These are phyloP conservation scores for Lumbricus terrestris DNA, from an alignment of 2,888 invertebrate genomes.

Conservation along the genomic window DNA sequence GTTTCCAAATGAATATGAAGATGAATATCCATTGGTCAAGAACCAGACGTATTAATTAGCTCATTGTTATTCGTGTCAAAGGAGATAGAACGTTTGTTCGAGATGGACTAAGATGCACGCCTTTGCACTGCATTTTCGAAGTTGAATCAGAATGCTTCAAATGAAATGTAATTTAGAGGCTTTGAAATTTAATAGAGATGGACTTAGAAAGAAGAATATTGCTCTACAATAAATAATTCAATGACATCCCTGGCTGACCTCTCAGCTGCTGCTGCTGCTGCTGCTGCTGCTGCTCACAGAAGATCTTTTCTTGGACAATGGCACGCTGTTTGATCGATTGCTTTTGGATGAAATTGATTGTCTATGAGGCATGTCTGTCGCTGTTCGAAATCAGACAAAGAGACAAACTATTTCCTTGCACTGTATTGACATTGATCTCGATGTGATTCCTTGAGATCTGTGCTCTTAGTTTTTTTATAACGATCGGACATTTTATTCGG, in stretches of 20 bases:
- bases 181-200: neutral
- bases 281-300: neutral
- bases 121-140: neutral
- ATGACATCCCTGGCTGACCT: too few relatives aligned
- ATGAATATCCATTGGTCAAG: too few relatives aligned
- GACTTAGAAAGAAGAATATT: neutral
- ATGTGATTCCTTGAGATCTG: too few relatives aligned
- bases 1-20: too few relatives aligned
- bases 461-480: neutral
- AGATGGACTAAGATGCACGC: neutral
- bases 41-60: too few relatives aligned
- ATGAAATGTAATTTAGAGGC: too few relatives aligned
- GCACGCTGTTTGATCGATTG: neutral
- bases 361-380: neutral
- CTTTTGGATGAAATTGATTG: neutral
- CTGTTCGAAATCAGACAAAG: neutral
- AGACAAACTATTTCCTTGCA: neutral
- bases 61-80: too few relatives aligned
- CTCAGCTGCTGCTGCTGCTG: too few relatives aligned
- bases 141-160: neutral
- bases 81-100: neutral
- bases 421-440: neutral
- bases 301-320: neutral
- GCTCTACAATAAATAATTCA: neutral
- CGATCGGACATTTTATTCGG: neutral